These are phyloP conservation scores for Rhinoraja longicauda DNA, from an alignment of 2,797 vertebrate species.

Conservation along the genomic window DNA sequence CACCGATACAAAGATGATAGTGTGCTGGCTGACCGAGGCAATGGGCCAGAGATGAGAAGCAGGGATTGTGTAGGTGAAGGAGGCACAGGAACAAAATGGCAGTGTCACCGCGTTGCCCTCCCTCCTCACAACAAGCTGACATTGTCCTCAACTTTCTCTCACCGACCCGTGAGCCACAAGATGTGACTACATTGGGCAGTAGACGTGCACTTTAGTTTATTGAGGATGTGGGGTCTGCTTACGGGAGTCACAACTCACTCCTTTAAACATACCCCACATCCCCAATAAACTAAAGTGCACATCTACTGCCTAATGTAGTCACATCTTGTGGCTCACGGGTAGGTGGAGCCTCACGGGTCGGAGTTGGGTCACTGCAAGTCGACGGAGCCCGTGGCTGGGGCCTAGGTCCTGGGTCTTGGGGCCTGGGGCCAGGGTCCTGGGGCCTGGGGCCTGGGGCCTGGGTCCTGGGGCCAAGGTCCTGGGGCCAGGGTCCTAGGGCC, in stretches of 20 bases:
- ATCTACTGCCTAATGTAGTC: background rate
- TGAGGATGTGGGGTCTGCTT: background rate
- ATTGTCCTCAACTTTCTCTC: background rate
- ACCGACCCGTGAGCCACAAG: no score
- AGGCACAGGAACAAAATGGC: background rate
- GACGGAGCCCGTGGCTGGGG: no score
- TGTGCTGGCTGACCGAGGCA: background rate
- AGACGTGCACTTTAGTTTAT: background rate
- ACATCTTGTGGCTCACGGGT: no score
- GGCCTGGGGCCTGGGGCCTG: no score
- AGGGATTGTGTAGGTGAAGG: background rate
- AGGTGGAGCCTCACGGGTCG: no score
- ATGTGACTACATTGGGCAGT: background rate
- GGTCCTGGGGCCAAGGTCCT: no score
- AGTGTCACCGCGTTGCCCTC: background rate
- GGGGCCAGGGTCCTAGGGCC: no score
- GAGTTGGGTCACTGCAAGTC: no score
- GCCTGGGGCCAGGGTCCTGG: no score
- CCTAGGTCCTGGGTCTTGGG: no score
- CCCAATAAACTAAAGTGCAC: no score
- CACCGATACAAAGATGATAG: background rate
- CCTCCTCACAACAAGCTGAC: background rate
- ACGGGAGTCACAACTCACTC: background rate
- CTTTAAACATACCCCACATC: background rate
- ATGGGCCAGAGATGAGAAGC: background rate